Evolutionary conservation across 92 coral and sea anemone genomes (phyloP), one percentile per base, ranked within the genome.

Genomic region (Siderastrea siderea): DNA sequence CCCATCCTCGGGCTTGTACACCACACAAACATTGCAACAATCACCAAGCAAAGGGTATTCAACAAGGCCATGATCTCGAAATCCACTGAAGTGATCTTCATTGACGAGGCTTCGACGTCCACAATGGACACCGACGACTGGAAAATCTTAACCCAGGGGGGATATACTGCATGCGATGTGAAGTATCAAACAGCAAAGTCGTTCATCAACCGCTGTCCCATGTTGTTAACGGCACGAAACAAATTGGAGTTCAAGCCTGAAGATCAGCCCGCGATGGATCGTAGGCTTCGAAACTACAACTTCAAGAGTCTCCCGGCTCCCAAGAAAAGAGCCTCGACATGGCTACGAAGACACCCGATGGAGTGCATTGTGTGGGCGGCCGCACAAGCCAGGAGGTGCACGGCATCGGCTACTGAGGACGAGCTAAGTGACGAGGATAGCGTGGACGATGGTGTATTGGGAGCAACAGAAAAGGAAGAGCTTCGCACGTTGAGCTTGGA

Each of bases 51-150:
- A 26, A 26, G 38, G 38, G 38, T 26, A 26, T 26, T 26, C 38
- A 26, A 26, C 38, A 26, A 26, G 38, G 38, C 38, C 38, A 26
- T 26, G 38, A 26, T 26, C 38, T 26, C 38, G 38, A 26, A 26
- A 48, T 9, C 49, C 47, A 78, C 84, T 8, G 79, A 79, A 15
- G 79, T 78, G 53, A 67, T 26, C 38, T 26, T 26, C 38, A 26
- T 26, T 50, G 86, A 79, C 54, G 86, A 87, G 50, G 90, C 90
- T 3, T 48, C 72, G 1, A 54, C 85, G 13, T 53, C 69, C 1
- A 78, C 80, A 8, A 69, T 87, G 86, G 85, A 57, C 86, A 55
- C 78, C 12, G 86, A 79, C 44, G 80, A 87, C 62, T 87, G 90
- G 79, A 87, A 87, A n/a, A 87, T 87, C 10, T 64, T 58, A 80